Base-by-base conservation (phyloP, 2,113 vertebrate genomes). In the Scatophagus argus region DNA sequence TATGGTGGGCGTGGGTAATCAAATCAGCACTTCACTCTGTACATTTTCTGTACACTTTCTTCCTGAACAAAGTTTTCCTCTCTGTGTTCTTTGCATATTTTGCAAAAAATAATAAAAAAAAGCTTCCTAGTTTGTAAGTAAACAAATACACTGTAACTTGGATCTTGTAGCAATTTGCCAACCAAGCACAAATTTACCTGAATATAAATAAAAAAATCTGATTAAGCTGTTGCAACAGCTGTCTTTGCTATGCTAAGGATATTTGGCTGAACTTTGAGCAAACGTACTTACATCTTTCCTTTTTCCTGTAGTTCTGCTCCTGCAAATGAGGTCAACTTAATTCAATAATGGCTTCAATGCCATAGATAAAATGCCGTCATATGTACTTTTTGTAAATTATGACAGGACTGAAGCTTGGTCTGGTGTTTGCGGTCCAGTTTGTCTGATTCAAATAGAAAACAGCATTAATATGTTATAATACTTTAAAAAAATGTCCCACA, bases 1-100 rank as follows among this genome's bases (percentile, higher is more conserved):
- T 7, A 25, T 25, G 31, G 29, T 38, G 59, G 58, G 25, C 4
- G 31, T 44, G 1, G n/a, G 55, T 29, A 64, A 63, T 49, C 5
- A 77, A 67, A 52, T 54, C 38, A 46, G 23, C 25, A 4, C 31
- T 44, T 77, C 41, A 36, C 0, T 52, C 31, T 58, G 49, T 31
- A 25, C 21, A 5, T 72, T 63, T 46, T 43, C 39, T 41, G 10
- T 41, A 41, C 71, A 36, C 13, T 43, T 56, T 62, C 32, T 58
- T 47, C 8, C 4, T 36, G 4, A 59, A 31, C 29, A 46, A 11
- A 68, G 19, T 17, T 6, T 36, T 47, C 17, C 23, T 69, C 2
- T 44, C 29, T 29, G 27, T 70, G 6, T 13, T 13, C 70, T 71
- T 59, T 64, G 59, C 21, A 58, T 56, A 46, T 81, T 49, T 55